Evolutionary conservation across 2,888 invertebrate species (phyloP).

Genomic region (Melinaea marsaeus): DNA sequence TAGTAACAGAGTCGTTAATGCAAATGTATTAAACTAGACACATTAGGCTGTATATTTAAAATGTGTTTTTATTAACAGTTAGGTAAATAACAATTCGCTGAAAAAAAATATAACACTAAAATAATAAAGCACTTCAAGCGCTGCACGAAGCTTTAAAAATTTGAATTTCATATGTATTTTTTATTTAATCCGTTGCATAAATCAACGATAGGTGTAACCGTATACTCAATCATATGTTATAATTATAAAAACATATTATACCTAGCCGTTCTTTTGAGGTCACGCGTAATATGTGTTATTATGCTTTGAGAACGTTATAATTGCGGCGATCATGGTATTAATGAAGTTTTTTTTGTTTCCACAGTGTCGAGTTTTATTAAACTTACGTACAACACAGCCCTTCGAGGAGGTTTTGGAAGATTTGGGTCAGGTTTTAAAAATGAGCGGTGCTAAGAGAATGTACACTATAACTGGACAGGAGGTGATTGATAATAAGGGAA

Average conservation of each 20-base stretch:
- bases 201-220: conserved; percentile 35
- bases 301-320: conserved; percentile 9
- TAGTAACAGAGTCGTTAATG: conserved; percentile 1
- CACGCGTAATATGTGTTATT: conserved; percentile 27
- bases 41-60: background rate
- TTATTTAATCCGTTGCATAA: conserved; percentile 30
- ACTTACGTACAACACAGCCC: conserved; percentile 93
- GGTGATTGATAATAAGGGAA: conserved; percentile 70
- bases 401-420: conserved; percentile 97
- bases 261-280: conserved; percentile 34
- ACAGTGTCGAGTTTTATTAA: conserved; percentile 93
- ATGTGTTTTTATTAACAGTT: background rate
- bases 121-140: conserved; percentile 15
- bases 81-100: background rate
- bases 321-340: conserved; percentile 1
- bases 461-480: conserved; percentile 95
- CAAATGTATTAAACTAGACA: background rate
- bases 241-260: too few species aligned
- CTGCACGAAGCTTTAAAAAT: conserved; percentile 31
- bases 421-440: conserved; percentile 94
- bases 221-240: conserved; percentile 28
- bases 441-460: conserved; percentile 93
- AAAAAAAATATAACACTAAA: conserved; percentile 21
- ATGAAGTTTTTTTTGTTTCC: conserved; percentile 27
- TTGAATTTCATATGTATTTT: conserved; percentile 27